A percentile compares a stretch with the other conserved stretches of the same genome.
Evolutionary conservation across 2,113 vertebrate genomes (phyloP).

Genomic region (Macrotis lagotis): DNA sequence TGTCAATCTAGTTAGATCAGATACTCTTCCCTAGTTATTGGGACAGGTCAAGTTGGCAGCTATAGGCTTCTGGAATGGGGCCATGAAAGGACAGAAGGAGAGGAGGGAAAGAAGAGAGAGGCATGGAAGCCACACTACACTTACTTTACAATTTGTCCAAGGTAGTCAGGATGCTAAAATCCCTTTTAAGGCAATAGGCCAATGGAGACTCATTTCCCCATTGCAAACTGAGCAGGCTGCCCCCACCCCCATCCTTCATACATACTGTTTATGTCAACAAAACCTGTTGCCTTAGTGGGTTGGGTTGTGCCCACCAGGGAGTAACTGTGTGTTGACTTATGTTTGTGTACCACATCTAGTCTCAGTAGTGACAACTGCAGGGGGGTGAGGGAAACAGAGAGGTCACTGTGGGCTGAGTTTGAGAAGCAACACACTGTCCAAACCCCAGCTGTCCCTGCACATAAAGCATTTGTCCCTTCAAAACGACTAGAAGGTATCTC

Average conservation of each 20-base stretch:
- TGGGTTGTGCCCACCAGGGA: conserved; percentile 36
- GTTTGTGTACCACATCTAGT: conserved; percentile 72
- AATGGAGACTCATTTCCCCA: not conserved
- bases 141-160: not conserved
- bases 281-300: not conserved
- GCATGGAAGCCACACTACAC: not conserved
- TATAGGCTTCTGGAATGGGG: not conserved
- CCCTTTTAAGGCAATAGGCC: not conserved
- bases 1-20: not conserved
- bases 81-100: not conserved
- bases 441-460: conserved; percentile 84
- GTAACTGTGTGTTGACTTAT: not conserved
- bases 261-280: conserved; percentile 71
- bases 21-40: not conserved
- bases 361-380: conserved; percentile 80
- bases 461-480: conserved; percentile 74
- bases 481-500: conserved; percentile 67
- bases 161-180: not conserved
- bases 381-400: conserved; percentile 65
- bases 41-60: not conserved
- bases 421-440: conserved; percentile 81
- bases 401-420: conserved; percentile 68
- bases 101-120: not conserved
- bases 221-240: conserved; percentile 15
- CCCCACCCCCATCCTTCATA: not conserved